Evolutionary conservation across 1,140 invertebrate species (phyloP), one percentile per base, ranked within the genome.

Genomic region (Pseudachorutes palmiensis): DNA sequence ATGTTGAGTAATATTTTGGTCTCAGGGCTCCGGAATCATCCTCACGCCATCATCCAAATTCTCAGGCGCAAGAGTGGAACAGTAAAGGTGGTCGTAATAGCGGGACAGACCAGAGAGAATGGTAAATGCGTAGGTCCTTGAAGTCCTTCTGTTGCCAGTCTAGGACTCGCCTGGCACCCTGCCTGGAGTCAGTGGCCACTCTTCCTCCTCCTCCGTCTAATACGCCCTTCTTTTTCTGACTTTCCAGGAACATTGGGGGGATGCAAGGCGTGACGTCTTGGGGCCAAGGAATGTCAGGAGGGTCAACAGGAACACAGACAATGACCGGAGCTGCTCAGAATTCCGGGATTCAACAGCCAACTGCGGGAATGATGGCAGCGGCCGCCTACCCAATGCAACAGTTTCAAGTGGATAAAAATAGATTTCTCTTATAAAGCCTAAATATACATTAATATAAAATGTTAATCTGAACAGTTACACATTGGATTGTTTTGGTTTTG

Each of bases 301-400:
- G 70, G 45, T 64, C 71, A 33, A 64, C 68, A 26, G 64, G 58
- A 16, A 62, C 68, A 36, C 69, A 68, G 61, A 66, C 63, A 51
- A 73, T 70, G 68, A 57, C 48, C 22, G 72, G 72, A 49, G 72
- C 68, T 48, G 69, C 67, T 63, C 71, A 72, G 55, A 69, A 67
- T 48, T 66, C 66, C 29, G 68, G 65, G 3, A 68, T 69, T 51
- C 69, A 70, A 64, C 72, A 71, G 61, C 69, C 72, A 2, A 61
- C 69, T 32, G 69, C 67, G 1, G 72, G 72, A 16, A 65, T 71
- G 65, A 71, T 71, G 69, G 72, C 71, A 30, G 66, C 66, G 1
- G 69, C 72, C 51, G 72, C 69, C 32, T 73, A 73, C 33, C 72
- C 72, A 9, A 70, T 73, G 72, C 72, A 73, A 61, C 72, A 73